These are phyloP conservation scores for Psittacara wagleri DNA, from an alignment of 2,113 vertebrate species.

Conservation along the genomic window DNA sequence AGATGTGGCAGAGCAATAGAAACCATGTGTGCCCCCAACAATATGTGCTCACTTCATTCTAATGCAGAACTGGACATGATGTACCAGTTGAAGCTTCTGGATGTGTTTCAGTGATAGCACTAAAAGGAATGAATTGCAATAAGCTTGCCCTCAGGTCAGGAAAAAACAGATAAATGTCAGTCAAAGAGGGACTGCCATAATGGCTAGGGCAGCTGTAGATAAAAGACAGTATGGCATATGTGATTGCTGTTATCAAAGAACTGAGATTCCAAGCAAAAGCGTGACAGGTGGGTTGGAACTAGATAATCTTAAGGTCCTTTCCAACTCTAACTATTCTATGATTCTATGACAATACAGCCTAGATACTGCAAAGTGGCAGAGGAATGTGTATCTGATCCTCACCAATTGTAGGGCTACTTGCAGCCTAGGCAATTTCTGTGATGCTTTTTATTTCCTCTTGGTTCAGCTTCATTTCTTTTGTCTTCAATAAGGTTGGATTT, in stretches of 20 bases:
- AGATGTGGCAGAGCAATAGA: background rate
- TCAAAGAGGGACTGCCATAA: background rate
- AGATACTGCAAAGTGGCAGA: background rate
- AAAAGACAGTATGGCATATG: background rate
- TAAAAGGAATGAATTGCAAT: background rate
- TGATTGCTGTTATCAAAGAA: constrained; percentile 6
- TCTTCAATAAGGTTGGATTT: background rate
- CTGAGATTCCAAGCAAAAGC: background rate
- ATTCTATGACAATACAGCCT: background rate
- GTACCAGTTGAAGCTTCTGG: background rate
- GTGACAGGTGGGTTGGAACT: background rate
- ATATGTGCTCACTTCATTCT: background rate
- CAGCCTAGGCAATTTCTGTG: background rate
- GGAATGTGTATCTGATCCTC: background rate
- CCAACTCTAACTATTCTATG: background rate
- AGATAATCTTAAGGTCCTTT: background rate
- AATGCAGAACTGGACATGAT: background rate
- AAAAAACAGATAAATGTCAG: constrained; percentile 21
- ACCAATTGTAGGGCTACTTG: background rate
- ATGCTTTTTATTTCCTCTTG: background rate
- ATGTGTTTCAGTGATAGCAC: background rate
- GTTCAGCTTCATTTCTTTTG: background rate
- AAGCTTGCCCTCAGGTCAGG: constrained; percentile 35
- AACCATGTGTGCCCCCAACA: background rate
- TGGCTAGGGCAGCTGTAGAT: background rate